Conservation (phyloP, 2,888 invertebrate genomes). For the Volucella inanis region DNA sequence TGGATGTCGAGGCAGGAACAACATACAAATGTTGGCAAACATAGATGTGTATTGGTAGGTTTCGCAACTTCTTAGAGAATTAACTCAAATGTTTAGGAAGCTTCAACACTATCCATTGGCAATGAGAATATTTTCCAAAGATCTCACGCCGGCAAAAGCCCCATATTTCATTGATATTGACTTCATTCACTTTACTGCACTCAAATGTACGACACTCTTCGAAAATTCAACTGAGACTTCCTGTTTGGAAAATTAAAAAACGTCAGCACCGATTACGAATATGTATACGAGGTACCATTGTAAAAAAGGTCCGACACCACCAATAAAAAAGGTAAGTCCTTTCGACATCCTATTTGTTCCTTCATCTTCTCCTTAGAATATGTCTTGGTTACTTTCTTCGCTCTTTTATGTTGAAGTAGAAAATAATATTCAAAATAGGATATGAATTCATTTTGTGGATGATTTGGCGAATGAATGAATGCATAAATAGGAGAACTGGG, state of each 20-base stretch:
- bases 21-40: no score
- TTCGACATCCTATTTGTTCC: conserved; percentile 50
- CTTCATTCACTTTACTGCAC: no score
- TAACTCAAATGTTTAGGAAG: no score
- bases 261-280: no score
- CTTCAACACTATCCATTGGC: no score
- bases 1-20: no score
- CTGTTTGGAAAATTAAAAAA: not conserved
- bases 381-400: conserved; percentile 7
- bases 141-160: no score
- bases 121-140: no score
- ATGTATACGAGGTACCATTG: not conserved
- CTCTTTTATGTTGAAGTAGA: conserved; percentile 37
- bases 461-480: conserved; percentile 55
- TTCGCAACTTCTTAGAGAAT: no score
- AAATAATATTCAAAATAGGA: conserved; percentile 74
- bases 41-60: no score
- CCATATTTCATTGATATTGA: no score
- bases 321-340: conserved; percentile 63
- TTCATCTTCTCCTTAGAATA: not conserved
- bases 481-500: conserved; percentile 38
- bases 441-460: conserved; percentile 74
- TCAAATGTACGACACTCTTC: conserved; percentile 29
- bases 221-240: conserved; percentile 23
- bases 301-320: not conserved